phyloP scores from a whole-genome alignment of 2,888 invertebrate genomes.

The Cryptus armator region DNA sequence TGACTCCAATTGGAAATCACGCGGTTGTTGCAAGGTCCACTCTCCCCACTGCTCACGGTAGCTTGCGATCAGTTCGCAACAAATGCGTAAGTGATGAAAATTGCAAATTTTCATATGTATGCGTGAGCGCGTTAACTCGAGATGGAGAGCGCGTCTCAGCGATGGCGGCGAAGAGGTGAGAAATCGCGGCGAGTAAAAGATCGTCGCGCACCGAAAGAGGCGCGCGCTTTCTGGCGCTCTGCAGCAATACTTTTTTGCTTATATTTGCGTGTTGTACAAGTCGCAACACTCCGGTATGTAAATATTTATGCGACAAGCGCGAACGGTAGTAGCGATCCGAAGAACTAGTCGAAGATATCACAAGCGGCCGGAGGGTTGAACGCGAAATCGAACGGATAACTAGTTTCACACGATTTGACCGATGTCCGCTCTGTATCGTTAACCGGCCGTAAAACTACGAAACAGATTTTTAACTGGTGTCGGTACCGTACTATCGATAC shows the following conservation, averaged over 20 bases:
- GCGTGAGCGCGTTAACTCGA: conserved; percentile 16
- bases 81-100: conserved; percentile 44
- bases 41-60: neutral
- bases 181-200: conserved; percentile 34
- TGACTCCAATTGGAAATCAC: conserved; percentile 52
- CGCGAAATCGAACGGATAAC: conserved; percentile 51
- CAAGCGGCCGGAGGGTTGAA: conserved; percentile 1
- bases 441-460: conserved; percentile 51
- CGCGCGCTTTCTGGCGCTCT: neutral
- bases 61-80: conserved; percentile 18
- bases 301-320: conserved; percentile 21
- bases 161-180: neutral
- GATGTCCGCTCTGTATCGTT: conserved; percentile 55
- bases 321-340: conserved; percentile 20
- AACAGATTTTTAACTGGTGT: conserved; percentile 28
- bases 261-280: neutral
- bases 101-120: conserved; percentile 21
- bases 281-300: conserved; percentile 9
- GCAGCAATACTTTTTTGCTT: neutral
- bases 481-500: neutral
- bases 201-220: conserved; percentile 15
- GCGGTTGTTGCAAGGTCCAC: conserved; percentile 1
- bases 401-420: conserved; percentile 64
- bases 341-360: conserved; percentile 53
- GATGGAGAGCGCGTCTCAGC: neutral